Conservation (phyloP, 2,888 invertebrate species). For the Teinopalpus imperialis region DNA sequence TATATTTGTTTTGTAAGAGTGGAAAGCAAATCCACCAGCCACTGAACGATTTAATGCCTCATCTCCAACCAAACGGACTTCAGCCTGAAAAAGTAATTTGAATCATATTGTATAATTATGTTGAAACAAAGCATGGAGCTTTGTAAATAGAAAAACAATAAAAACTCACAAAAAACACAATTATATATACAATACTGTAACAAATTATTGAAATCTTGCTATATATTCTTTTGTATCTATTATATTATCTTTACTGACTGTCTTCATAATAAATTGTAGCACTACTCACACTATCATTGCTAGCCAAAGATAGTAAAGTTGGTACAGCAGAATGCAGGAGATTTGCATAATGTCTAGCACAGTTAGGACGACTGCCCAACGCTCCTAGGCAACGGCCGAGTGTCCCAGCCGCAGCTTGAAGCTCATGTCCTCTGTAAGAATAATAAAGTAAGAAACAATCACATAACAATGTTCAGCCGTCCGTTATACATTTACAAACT, state of each 20-base stretch:
- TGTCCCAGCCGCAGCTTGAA: slow-evolving; percentile 69
- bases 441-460: slow-evolving; percentile 9
- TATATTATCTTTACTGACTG: too few species aligned
- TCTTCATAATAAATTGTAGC: not conserved
- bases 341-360: slow-evolving; percentile 67
- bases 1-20: slow-evolving; percentile 71
- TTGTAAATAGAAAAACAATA: slow-evolving; percentile 6
- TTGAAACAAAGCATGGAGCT: too few species aligned
- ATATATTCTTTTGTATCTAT: too few species aligned
- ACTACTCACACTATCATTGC: slow-evolving; percentile 72
- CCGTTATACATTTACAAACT: slow-evolving; percentile 35
- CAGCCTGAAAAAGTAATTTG: slow-evolving; percentile 58
- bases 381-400: slow-evolving; percentile 71
- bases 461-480: slow-evolving; percentile 23
- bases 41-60: slow-evolving; percentile 73
- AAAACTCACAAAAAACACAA: slow-evolving; percentile 8
- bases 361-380: slow-evolving; percentile 66
- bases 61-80: slow-evolving; percentile 72
- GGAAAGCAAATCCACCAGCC: slow-evolving; percentile 72
- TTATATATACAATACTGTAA: too few species aligned
- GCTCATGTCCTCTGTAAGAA: slow-evolving; percentile 59
- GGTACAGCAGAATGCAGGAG: slow-evolving; percentile 66
- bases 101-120: too few species aligned
- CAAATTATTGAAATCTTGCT: too few species aligned
- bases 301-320: slow-evolving; percentile 65